Evolutionary conservation across 2,888 invertebrate genomes (phyloP).

Genomic region (Caenorhabditis plicata): DNA sequence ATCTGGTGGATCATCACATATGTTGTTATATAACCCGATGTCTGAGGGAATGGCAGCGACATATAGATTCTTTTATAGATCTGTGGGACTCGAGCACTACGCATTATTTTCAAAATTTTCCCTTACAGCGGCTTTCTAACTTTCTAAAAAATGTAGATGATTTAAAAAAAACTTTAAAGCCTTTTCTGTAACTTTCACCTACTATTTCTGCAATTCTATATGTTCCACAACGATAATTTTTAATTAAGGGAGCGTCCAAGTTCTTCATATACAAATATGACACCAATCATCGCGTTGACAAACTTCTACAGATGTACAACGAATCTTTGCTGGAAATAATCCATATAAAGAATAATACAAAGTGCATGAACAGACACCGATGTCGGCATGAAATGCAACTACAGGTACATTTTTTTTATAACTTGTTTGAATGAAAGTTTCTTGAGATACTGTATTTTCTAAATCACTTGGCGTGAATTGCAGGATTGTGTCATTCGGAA

Average conservation of each 20-base stretch:
- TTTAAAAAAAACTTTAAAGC: too few relatives aligned
- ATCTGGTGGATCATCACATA: too few relatives aligned
- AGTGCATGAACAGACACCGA: conserved; percentile 35
- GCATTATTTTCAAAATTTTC: too few relatives aligned
- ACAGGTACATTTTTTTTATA: conserved; percentile 16
- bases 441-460: not conserved
- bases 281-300: conserved; percentile 3
- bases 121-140: too few relatives aligned
- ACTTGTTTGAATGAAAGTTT: not conserved
- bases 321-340: conserved; percentile 11
- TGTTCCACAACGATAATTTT: not conserved
- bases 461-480: not conserved
- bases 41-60: too few relatives aligned
- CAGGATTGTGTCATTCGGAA: conserved; percentile 36
- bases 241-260: conserved; percentile 31
- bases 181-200: not conserved
- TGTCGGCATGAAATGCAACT: conserved; percentile 46
- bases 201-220: too few relatives aligned
- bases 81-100: too few relatives aligned
- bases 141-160: too few relatives aligned
- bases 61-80: too few relatives aligned
- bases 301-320: conserved; percentile 18
- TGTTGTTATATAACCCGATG: too few relatives aligned
- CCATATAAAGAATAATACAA: conserved; percentile 22
- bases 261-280: conserved; percentile 30